Evolutionary conservation across 2,113 vertebrate genomes (phyloP).

Genomic region (Ploceus nigricollis): DNA sequence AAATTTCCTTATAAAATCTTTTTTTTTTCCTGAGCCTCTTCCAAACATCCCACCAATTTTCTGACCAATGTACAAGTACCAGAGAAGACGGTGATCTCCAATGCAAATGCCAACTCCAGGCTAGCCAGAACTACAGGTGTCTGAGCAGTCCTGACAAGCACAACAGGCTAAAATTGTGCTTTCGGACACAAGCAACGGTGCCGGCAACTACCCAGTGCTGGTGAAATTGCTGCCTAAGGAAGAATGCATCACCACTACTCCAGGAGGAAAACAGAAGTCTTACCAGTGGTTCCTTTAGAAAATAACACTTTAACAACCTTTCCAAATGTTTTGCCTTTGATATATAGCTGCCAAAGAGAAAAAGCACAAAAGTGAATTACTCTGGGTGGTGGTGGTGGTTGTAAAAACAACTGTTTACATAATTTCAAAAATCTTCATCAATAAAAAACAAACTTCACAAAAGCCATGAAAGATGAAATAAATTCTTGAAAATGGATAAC

Average conservation of each 20-base stretch:
- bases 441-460: slow-evolving; percentile 40
- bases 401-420: slow-evolving; percentile 55
- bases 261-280: slow-evolving; percentile 19
- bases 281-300: slow-evolving; percentile 61
- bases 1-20: too few species aligned
- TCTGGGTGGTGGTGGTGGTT: neutral
- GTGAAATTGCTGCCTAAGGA: slow-evolving; percentile 46
- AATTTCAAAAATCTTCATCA: slow-evolving; percentile 50
- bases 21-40: slow-evolving; percentile 67
- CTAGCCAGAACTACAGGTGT: slow-evolving; percentile 9
- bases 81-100: slow-evolving; percentile 28
- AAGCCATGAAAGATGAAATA: slow-evolving; percentile 50
- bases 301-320: slow-evolving; percentile 30
- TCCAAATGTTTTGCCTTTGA: slow-evolving; percentile 68
- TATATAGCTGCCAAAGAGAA: slow-evolving; percentile 77
- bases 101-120: neutral
- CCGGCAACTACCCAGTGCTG: slow-evolving; percentile 25
- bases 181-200: slow-evolving; percentile 39
- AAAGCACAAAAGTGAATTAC: slow-evolving; percentile 62
- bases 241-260: slow-evolving; percentile 11
- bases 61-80: slow-evolving; percentile 24
- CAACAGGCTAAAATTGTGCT: slow-evolving; percentile 54
- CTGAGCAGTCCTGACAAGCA: neutral
- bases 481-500: slow-evolving; percentile 52
- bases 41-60: slow-evolving; percentile 14